Conservation (phyloP, 2,797 vertebrate species). For the Helostoma temminkii region DNA sequence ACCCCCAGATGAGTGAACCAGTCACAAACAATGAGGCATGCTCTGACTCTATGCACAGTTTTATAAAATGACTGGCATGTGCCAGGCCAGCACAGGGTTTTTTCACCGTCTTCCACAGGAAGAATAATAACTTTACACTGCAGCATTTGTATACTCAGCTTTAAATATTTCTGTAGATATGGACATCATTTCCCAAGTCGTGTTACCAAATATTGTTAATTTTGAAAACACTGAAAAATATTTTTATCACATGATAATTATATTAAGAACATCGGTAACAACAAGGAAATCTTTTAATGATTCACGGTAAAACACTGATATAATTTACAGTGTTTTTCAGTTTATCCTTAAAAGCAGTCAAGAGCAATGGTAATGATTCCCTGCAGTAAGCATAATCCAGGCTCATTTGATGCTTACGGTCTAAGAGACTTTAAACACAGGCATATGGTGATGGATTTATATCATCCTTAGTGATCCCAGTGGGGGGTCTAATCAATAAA, state of each 20-base stretch:
- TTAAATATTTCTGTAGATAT: too few species aligned
- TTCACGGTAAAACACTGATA: constrained; percentile 55
- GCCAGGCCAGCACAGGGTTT: too few species aligned
- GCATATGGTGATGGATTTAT: constrained; percentile 80
- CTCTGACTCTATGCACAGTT: too few species aligned
- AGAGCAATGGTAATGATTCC: constrained; percentile 61
- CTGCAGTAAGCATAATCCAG: constrained; percentile 68
- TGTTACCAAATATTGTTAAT: constrained; percentile 43
- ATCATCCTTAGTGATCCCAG: constrained; percentile 70
- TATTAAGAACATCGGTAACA: constrained; percentile 59
- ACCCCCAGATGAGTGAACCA: too few species aligned
- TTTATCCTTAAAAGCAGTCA: constrained; percentile 63
- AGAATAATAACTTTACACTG: too few species aligned
- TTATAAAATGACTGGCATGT: too few species aligned
- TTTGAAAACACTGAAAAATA: too few species aligned
- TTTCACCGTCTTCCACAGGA: too few species aligned
- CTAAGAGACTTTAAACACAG: constrained; percentile 77
- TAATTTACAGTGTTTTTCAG: constrained; percentile 62
- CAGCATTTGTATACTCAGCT: too few species aligned
- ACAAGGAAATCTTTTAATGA: constrained; percentile 71
- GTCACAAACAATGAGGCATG: too few species aligned
- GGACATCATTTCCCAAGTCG: constrained; percentile 14
- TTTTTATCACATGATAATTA: constrained; percentile 25
- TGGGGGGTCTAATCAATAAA: constrained; percentile 74
- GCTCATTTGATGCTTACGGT: constrained; percentile 79